These are phyloP conservation scores for Radopholus similis DNA, from an alignment of 1,140 invertebrate species.

Conservation along the genomic window DNA sequence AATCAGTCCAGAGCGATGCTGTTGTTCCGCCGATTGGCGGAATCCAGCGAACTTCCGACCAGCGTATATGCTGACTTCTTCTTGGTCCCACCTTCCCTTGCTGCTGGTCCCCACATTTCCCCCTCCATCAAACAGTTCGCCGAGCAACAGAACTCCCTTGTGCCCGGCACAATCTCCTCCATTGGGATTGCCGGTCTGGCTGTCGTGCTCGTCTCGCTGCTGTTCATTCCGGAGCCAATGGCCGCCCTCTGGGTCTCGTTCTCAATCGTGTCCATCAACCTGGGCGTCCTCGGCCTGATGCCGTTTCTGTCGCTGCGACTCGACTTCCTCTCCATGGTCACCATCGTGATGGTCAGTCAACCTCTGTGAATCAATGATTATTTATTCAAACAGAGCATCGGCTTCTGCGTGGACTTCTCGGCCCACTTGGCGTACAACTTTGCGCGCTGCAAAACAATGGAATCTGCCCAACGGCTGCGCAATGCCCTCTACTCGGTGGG, in stretches of 20 bases:
- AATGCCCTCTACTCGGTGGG: conserved; percentile 83
- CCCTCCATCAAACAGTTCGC: conserved; percentile 47
- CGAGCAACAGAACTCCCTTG: conserved; percentile 57
- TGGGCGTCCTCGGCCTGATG: conserved; percentile 93
- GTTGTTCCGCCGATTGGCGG: conserved; percentile 64
- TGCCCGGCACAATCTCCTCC: conserved; percentile 74
- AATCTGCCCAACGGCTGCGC: conserved; percentile 55
- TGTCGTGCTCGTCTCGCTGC: conserved; percentile 89
- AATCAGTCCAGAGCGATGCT: conserved; percentile 57
- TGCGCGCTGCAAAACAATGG: conserved; percentile 63
- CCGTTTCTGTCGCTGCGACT: conserved; percentile 87
- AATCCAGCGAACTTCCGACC: conserved; percentile 78
- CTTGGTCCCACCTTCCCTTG: conserved; percentile 64
- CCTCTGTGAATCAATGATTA: background rate
- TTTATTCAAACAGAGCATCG: conserved; percentile 94
- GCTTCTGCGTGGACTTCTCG: conserved; percentile 93
- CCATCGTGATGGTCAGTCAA: conserved; percentile 66
- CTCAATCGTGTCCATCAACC: conserved; percentile 87
- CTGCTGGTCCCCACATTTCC: background rate
- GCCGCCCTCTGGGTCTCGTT: conserved; percentile 90
- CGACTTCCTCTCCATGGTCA: conserved; percentile 96
- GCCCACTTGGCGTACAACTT: conserved; percentile 95
- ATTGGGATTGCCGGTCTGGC: conserved; percentile 83
- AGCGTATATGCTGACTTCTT: conserved; percentile 92
- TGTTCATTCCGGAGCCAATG: conserved; percentile 88